Percentiles rank a stretch among this genome's conserved stretches.
phyloP scores from a whole-genome alignment of 1,140 invertebrate species.

The Sweltsa coloradensis region DNA sequence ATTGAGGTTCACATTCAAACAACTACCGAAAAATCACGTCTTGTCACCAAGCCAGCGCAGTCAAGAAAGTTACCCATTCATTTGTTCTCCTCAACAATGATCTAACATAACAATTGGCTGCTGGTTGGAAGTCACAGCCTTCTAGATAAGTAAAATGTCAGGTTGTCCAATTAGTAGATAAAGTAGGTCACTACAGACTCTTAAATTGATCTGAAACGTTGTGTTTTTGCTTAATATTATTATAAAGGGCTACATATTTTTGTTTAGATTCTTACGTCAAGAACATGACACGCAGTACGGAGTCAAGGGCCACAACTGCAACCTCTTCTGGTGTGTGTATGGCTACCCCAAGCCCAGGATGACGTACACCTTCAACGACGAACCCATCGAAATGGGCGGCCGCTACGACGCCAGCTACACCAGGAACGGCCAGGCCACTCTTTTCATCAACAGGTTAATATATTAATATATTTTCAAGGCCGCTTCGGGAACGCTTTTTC shows the following conservation, averaged over 20 bases:
- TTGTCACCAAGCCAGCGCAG: too few species aligned
- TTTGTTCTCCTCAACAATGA: too few species aligned
- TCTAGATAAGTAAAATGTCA: too few species aligned
- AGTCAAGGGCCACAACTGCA: slow-evolving; percentile 74
- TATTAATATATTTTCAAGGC: slow-evolving; percentile 4
- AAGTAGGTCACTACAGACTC: too few species aligned
- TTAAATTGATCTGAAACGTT: neutral
- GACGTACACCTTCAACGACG: slow-evolving; percentile 75
- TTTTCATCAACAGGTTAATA: slow-evolving; percentile 69
- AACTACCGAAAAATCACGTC: too few species aligned
- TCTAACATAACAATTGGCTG: too few species aligned
- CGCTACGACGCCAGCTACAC: slow-evolving; percentile 76
- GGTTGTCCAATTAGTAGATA: too few species aligned
- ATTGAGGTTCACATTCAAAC: too few species aligned
- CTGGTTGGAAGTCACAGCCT: too few species aligned
- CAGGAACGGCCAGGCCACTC: slow-evolving; percentile 74
- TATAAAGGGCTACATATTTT: neutral
- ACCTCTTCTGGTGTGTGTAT: slow-evolving; percentile 84
- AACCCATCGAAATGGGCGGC: slow-evolving; percentile 66
- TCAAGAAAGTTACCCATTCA: too few species aligned
- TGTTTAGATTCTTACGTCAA: slow-evolving; percentile 59
- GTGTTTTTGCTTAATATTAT: neutral
- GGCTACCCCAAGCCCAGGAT: slow-evolving; percentile 86
- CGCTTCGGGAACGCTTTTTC: too few species aligned
- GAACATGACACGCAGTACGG: slow-evolving; percentile 78